Base-by-base conservation (phyloP, 2,113 vertebrate species). In the Zosterops japonicus region DNA sequence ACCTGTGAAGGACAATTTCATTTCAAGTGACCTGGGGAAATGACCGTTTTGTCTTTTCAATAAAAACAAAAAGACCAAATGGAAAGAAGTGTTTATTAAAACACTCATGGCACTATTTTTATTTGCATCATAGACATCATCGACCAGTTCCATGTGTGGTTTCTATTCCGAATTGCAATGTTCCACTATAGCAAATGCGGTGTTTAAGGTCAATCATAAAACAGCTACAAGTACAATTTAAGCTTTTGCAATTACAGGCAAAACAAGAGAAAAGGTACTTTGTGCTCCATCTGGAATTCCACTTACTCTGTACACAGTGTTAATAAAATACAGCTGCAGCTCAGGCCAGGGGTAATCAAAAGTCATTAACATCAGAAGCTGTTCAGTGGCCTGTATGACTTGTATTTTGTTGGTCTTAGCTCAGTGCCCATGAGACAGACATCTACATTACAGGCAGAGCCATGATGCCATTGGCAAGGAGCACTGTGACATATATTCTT, bases 1-100 rank as follows among this genome's bases (percentile, higher is more conserved):
- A 90, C 85, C 74, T 93, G 42, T 78, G 91, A 96, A 89, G 91
- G 68, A 79, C 90, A 94, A 93, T 92, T 92, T 92, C 52, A 75
- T 91, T 95, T 93, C 90, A 86, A 91, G 67, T 91, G 83, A 94
- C 88, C 77, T 39, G 19, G 31, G 29, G 50, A 94, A 94, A 90
- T 11, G 13, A 31, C 28, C 9, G 1, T 31, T 42, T 21, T 42
- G 61, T 42, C 61, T 42, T 42, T 42, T 31, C 76, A 92, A 78
- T 93, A 89, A 87, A 94, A 87, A 83, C 19, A 33, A 68, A 83
- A 93, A 83, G 79, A 39, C 14, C n/a, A 85, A 95, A 83, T 39
- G 33, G 22, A 88, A 94, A 93, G 57, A 69, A 90, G 36, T 50
- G 63, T 41, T 90, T 94, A 61, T 96, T 68, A 89, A 46, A 70